phyloP scores from a whole-genome alignment of 2,797 vertebrate genomes.

The Hoplostethus mediterraneus region DNA sequence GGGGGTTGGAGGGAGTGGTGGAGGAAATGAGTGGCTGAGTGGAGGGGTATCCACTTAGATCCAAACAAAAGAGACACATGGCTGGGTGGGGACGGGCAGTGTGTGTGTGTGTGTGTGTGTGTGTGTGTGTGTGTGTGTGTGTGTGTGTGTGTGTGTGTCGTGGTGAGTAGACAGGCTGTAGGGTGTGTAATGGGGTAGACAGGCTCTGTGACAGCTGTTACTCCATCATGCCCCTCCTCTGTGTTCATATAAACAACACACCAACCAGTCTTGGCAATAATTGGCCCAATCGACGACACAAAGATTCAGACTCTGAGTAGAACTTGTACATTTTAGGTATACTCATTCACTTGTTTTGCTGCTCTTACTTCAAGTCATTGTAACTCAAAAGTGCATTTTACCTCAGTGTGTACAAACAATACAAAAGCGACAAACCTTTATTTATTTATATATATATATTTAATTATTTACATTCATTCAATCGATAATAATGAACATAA shows the following conservation, averaged over 20 bases:
- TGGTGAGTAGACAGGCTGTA: constrained; percentile 51
- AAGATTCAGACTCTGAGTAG: constrained; percentile 5
- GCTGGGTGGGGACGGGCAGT: constrained; percentile 62
- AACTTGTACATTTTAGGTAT: no score
- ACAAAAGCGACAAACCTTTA: no score
- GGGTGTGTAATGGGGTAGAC: constrained; percentile 56
- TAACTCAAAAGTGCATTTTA: no score
- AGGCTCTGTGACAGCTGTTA: constrained; percentile 75
- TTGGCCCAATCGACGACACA: constrained; percentile 1
- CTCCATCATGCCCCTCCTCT: constrained; percentile 48
- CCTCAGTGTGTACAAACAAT: no score
- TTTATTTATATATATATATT: no score
- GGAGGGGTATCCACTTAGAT: constrained; percentile 48
- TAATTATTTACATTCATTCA: no score
- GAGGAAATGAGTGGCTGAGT: constrained; percentile 37
- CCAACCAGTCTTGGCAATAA: constrained; percentile 13
- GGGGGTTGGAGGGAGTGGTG: neutral
- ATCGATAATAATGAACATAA: no score
- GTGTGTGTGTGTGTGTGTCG: constrained; percentile 32
- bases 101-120: constrained; percentile 25
- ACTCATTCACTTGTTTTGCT: neutral
- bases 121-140: constrained; percentile 24
- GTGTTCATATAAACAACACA: constrained; percentile 43
- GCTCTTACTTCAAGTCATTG: no score
- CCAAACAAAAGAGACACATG: constrained; percentile 83